Evolutionary conservation across 2,888 invertebrate species (phyloP), one percentile per base, ranked within the genome.

Genomic region (Lasioglossum calceatum): DNA sequence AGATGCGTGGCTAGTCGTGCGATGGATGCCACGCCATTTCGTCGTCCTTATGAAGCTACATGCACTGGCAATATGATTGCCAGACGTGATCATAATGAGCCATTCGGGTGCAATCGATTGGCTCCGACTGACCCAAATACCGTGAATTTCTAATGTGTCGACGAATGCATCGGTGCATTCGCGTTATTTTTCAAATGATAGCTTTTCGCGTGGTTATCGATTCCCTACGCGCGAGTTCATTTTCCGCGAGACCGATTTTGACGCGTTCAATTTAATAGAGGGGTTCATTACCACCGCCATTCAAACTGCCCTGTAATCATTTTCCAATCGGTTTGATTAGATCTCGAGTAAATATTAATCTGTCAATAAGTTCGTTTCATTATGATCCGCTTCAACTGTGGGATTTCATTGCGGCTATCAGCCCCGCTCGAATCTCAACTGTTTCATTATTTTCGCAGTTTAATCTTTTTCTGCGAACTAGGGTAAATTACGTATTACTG

Each of bases 51-150:
- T 4, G 75, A 72, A 76, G 58, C 82, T 75, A 67, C 83, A 64
- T 39, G 1, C n/a, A 16, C 47, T 47, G 42, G 47, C 86, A 78
- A 83, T 88, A 84, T 78, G 79, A 84, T 80, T 72, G 84, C 77
- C 77, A 87, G 82, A 81, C 79, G 75, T 71, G 44, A 79, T 19
- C 81, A 75, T 88, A 88, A 88, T 82, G 85, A 84, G 86, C 88
- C 75, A 84, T 88, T 88, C 88, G 78, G 74, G 84, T 73, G 84
- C 84, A 70, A 88, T 88, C 88, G 88, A 88, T 88, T 61, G 82
- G 39, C 64, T 75, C 70, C 70, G 81, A 88, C 70, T 85, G 88
- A 88, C 88, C 88, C 81, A 83, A 88, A 88, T 88, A 87, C 77
- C 81, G 67, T 50, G 73, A 81, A 84, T 81, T 83, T 61, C 84